Conservation (phyloP, 1,140 invertebrate genomes). For the Diplogasteroides magnus region DNA sequence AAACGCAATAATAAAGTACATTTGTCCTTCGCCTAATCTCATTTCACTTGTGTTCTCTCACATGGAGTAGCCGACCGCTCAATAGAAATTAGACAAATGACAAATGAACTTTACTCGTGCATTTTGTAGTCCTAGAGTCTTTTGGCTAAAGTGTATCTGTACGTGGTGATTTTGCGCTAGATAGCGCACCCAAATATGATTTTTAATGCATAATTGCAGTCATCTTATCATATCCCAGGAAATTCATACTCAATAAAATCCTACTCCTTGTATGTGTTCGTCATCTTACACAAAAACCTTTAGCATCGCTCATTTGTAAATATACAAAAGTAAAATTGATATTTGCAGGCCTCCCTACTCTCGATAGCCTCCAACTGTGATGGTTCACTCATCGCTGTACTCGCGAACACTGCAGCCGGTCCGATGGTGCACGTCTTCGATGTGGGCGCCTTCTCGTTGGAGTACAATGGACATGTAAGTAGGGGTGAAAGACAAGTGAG, state of each 20-base stretch:
- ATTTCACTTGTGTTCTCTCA: not conserved
- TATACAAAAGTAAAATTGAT: too few species aligned
- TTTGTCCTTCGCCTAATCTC: not conserved
- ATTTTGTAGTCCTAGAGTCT: too few species aligned
- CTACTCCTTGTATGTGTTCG: too few species aligned
- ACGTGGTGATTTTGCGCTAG: not conserved
- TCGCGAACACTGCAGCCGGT: not conserved
- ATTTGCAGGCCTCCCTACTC: not conserved
- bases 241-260: not conserved
- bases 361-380: not conserved
- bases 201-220: not conserved
- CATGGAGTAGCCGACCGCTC: not conserved
- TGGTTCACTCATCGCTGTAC: not conserved
- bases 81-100: not conserved
- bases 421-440: constrained; percentile 1
- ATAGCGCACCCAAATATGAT: not conserved
- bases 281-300: not conserved
- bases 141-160: too few species aligned
- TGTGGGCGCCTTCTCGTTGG: not conserved
- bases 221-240: not conserved
- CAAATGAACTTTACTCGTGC: not conserved
- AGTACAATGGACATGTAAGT: not conserved
- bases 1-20: not conserved
- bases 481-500: too few species aligned
- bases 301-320: too few species aligned